Evolutionary conservation across 2,113 vertebrate species (phyloP).

Genomic region (Poeciliopsis turrubarensis): DNA sequence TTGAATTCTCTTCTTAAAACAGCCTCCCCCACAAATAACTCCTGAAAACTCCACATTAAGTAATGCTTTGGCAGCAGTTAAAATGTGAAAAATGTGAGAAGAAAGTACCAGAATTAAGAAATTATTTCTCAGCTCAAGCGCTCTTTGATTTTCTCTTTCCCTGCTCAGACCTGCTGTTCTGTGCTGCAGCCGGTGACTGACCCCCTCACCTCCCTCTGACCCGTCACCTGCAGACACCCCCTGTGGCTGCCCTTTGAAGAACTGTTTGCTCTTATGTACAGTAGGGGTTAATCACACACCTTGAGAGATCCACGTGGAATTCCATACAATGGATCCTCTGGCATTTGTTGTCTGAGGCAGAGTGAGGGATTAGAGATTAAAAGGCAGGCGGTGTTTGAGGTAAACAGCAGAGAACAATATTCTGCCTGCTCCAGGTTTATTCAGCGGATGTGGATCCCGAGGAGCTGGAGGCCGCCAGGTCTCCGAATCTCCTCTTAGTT

Average conservation of each 20-base stretch:
- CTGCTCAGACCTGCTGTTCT: slow-evolving; percentile 8
- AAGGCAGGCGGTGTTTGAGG: slow-evolving; percentile 69
- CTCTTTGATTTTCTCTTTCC: background rate
- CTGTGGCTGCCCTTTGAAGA: slow-evolving; percentile 68
- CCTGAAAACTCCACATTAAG: background rate
- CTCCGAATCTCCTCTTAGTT: slow-evolving; percentile 14
- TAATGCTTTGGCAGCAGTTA: slow-evolving; percentile 10
- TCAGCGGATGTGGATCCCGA: slow-evolving; percentile 69
- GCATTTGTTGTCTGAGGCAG: slow-evolving; percentile 72
- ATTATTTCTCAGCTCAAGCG: background rate
- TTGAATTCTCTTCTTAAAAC: background rate
- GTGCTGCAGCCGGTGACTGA: slow-evolving; percentile 33
- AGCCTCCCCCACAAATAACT: background rate
- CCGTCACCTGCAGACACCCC: slow-evolving; percentile 77
- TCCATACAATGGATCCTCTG: slow-evolving; percentile 73
- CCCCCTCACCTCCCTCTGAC: slow-evolving; percentile 70
- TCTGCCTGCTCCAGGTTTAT: slow-evolving; percentile 69
- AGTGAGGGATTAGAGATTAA: slow-evolving; percentile 81
- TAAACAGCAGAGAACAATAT: slow-evolving; percentile 76
- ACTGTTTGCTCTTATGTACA: slow-evolving; percentile 76
- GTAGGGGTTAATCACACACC: slow-evolving; percentile 82
- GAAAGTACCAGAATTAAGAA: background rate
- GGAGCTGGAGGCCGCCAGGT: slow-evolving; percentile 7
- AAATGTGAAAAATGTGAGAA: slow-evolving; percentile 17
- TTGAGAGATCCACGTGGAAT: slow-evolving; percentile 57